Evolutionary conservation across 2,888 invertebrate genomes (phyloP).

Genomic region (Epinotia ramella): DNA sequence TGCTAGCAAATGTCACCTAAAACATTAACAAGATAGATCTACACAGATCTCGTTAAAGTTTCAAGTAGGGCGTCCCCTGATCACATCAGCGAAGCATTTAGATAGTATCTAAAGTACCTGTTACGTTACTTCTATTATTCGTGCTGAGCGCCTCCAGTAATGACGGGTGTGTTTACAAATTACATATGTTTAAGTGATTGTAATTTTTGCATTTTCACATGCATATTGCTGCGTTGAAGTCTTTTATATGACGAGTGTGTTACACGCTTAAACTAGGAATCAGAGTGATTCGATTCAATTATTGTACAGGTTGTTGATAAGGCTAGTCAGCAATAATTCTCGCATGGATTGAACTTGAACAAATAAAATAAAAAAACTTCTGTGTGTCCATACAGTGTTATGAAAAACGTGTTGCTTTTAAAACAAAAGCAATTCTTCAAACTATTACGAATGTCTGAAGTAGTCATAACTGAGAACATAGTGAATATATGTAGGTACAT

Average conservation of each 20-base stretch:
- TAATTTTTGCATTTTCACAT: conserved; percentile 10
- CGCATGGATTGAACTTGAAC: too few species aligned
- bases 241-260: conserved; percentile 8
- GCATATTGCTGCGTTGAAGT: conserved; percentile 27
- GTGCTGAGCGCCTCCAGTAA: conserved; percentile 7
- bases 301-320: background rate
- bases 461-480: too few species aligned
- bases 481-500: too few species aligned
- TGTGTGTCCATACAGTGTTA: background rate
- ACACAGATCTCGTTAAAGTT: conserved; percentile 3
- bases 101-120: conserved; percentile 35
- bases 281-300: background rate
- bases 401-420: too few species aligned
- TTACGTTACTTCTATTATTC: conserved; percentile 30
- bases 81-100: conserved; percentile 20
- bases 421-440: too few species aligned
- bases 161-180: conserved; percentile 24
- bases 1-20: background rate
- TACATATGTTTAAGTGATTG: conserved; percentile 5
- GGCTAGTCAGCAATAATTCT: too few species aligned
- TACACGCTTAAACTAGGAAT: background rate
- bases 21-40: background rate
- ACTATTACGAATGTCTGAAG: too few species aligned
- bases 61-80: conserved; percentile 24
- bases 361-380: background rate